Base-by-base conservation (phyloP, 2,888 invertebrate genomes). In the Perithous albicinctus region DNA sequence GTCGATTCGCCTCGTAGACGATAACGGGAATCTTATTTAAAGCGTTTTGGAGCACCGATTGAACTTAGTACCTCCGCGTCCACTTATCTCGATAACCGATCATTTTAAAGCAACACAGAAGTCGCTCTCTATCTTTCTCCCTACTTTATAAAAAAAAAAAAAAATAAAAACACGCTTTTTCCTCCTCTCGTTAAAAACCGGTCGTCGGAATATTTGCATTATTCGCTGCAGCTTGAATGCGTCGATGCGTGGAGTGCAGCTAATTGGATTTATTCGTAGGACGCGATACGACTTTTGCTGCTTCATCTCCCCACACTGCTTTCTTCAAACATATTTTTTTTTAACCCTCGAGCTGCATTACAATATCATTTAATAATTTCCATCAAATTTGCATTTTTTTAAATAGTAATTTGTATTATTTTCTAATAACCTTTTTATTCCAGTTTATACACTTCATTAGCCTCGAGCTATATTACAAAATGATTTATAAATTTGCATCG, bases 11-110 rank as follows among this genome's bases (percentile, higher is more conserved):
- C 32, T 23, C 61, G 51, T 29, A 10, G 18, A 38, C 35, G 63
- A 64, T 32, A 7, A 35, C 12, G 46, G 23, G 38, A 38, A 23
- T 56, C 56, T 64, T 76, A 38, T 76, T 56, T 59, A 41, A 51
- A 70, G 43, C 61, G 26, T 48, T 23, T 12, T 74, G 29, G 48
- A 64, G 29, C 63, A 64, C 15, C 70, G 59, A 59, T 56, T 70
- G 80, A 70, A 63, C 75, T 80, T 75, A 70, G 75, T 64, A 76
- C 48, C 51, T 46, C 56, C 54, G 32, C 54, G n/a, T n/a, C 46
- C 35, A 10, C 26, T 69, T 76, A 72, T 80, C 80, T 48, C n/a
- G 64, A 70, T 20, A 56, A 70, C 69, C 46, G 41, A 75, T 70
- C 56, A 48, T 8, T 12, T 61, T n/a, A 10, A 73, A 23, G 43